Base-by-base conservation (phyloP, 2,113 vertebrate species). In the Heterotilapia buettikoferi region DNA sequence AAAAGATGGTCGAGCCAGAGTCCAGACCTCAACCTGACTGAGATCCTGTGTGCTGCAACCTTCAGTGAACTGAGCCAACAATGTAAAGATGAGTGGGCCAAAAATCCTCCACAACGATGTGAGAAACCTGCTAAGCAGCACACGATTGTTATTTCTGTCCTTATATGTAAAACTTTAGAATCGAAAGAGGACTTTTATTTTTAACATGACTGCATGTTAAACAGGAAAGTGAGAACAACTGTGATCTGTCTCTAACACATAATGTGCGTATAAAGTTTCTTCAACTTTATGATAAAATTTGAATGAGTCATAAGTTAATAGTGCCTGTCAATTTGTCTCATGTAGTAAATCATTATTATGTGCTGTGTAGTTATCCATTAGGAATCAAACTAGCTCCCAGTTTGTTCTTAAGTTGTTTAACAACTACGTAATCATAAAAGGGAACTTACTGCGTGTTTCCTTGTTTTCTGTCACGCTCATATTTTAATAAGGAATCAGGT, bases 361-460 rank as follows among this genome's bases (percentile, higher is more conserved):
- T 43, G 36, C 36, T 43, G 36, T 18, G 29, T 14, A 16, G 36
- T 43, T 40, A 71, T 0, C 21, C 40, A 29, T 29, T 26, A 47
- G 40, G 24, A 47, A 47, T 19, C 68, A 73, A 73, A 26, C 21
- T 18, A 24, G 68, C 21, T 73, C 66, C 38, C 5, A 24, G 38
- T 73, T 76, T 47, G 14, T 76, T 76, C 71, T 11, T 18, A 43
- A 24, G 36, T 9, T 21, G 63, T 71, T 68, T 40, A 40, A 24
- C n/a, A 14, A 1, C 11, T 40, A 68, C 6, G 3, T 71, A 14
- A 71, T 71, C 19, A 9, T 43, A 19, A 19, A 76, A 29, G 9
- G 3, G 40, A 76, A 11, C 14, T 10, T 29, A 0, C 9, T 76
- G 2, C 6, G 0, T 0, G 9, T 76, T 76, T 76, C 68, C 40